Conservation (phyloP, 2,888 invertebrate genomes). For the Cetonia aurata region DNA sequence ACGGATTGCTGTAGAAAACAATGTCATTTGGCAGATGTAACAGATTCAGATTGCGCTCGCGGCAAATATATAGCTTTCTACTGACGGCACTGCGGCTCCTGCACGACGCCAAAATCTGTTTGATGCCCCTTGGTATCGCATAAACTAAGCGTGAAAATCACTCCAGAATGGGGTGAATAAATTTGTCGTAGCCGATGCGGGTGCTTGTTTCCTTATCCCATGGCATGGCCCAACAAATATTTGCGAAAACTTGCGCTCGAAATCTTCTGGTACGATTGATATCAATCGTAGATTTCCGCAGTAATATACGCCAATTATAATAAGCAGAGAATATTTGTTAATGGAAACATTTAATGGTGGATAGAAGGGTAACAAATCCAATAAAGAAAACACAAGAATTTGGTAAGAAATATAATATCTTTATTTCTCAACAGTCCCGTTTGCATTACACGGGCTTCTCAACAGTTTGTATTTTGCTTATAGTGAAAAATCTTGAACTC, state of each 20-base stretch:
- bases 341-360: too few relatives aligned
- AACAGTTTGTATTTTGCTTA: too few relatives aligned
- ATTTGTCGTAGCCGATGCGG: background rate
- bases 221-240: background rate
- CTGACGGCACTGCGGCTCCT: background rate
- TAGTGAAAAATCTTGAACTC: too few relatives aligned
- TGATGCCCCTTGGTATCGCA: background rate
- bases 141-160: conserved; percentile 12
- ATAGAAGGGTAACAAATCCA: too few relatives aligned
- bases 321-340: too few relatives aligned
- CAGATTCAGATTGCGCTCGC: background rate
- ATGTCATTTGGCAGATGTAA: background rate
- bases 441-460: too few relatives aligned
- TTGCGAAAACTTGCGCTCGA: background rate
- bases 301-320: background rate
- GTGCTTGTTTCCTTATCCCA: background rate
- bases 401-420: too few relatives aligned
- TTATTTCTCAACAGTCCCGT: too few relatives aligned
- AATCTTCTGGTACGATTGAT: background rate
- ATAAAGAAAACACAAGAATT: too few relatives aligned
- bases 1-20: too few relatives aligned
- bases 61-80: background rate
- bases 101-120: conserved; percentile 1
- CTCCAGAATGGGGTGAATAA: conserved; percentile 11
- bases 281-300: background rate